Evolutionary conservation across 2,113 vertebrate species (phyloP).

Genomic region (Propithecus coquereli): DNA sequence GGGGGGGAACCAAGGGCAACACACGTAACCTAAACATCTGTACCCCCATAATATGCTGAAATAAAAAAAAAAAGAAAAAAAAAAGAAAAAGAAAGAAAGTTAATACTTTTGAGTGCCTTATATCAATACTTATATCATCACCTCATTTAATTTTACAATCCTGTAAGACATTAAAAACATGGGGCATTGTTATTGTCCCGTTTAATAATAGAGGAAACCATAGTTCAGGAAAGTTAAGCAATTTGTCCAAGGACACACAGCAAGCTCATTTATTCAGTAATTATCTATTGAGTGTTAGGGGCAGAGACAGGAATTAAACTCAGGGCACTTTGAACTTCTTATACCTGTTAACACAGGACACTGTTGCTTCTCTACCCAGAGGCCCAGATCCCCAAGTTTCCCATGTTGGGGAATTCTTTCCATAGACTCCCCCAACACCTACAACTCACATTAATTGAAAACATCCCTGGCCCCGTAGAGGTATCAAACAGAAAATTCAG

Average conservation of each 20-base stretch:
- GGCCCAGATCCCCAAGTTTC: background rate
- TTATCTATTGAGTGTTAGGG: background rate
- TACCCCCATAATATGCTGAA: no score
- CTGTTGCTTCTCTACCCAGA: background rate
- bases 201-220: background rate
- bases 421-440: background rate
- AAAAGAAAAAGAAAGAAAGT: background rate
- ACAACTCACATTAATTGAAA: background rate
- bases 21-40: no score
- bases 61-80: background rate
- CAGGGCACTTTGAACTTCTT: background rate
- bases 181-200: background rate
- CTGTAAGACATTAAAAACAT: background rate
- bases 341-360: background rate
- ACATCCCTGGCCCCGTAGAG: background rate
- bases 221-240: background rate
- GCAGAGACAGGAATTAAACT: background rate
- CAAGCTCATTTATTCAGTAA: background rate
- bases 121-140: background rate
- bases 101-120: background rate
- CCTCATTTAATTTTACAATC: background rate
- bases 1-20: no score
- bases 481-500: background rate
- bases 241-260: background rate
- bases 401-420: background rate